Evolutionary conservation across 2,888 invertebrate genomes (phyloP).

Genomic region (Drosophila emarginata): DNA sequence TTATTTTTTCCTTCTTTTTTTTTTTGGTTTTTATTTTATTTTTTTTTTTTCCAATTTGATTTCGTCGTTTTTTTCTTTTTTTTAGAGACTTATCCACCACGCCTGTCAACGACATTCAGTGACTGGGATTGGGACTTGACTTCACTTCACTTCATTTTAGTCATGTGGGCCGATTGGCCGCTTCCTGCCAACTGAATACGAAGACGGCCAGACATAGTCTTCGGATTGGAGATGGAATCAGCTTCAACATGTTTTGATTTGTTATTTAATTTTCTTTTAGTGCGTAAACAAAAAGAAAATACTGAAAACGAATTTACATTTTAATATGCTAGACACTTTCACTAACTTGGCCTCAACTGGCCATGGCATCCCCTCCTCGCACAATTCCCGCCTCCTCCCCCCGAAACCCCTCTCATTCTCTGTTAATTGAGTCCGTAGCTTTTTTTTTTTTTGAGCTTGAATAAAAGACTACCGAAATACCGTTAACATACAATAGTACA

Average conservation of each 20-base stretch:
- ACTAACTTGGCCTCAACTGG: slow-evolving; percentile 30
- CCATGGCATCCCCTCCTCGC: neutral
- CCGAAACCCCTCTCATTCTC: neutral
- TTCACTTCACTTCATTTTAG: slow-evolving; percentile 3
- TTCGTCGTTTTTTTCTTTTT: slow-evolving; percentile 17
- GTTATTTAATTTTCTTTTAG: slow-evolving; percentile 54
- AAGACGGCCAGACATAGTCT: slow-evolving; percentile 6
- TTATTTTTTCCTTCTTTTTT: slow-evolving; percentile 43
- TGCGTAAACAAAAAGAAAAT: slow-evolving; percentile 53
- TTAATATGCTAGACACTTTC: slow-evolving; percentile 57
- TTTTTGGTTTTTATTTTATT: neutral
- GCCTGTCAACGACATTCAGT: slow-evolving; percentile 63
- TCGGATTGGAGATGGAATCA: neutral
- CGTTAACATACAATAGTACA: slow-evolving; percentile 63
- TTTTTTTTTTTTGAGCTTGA: neutral
- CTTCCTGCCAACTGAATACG: slow-evolving; percentile 27
- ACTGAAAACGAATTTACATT: slow-evolving; percentile 55
- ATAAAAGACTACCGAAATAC: slow-evolving; percentile 21
- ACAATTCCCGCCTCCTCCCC: neutral
- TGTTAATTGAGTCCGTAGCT: neutral
- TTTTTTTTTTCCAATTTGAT: too few species aligned
- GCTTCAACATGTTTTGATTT: slow-evolving; percentile 29
- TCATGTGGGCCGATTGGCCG: slow-evolving; percentile 35
- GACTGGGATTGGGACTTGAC: slow-evolving; percentile 14
- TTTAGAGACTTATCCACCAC: slow-evolving; percentile 30